Evolutionary conservation across 1,140 invertebrate species (phyloP).

Genomic region (Drusus annulatus): DNA sequence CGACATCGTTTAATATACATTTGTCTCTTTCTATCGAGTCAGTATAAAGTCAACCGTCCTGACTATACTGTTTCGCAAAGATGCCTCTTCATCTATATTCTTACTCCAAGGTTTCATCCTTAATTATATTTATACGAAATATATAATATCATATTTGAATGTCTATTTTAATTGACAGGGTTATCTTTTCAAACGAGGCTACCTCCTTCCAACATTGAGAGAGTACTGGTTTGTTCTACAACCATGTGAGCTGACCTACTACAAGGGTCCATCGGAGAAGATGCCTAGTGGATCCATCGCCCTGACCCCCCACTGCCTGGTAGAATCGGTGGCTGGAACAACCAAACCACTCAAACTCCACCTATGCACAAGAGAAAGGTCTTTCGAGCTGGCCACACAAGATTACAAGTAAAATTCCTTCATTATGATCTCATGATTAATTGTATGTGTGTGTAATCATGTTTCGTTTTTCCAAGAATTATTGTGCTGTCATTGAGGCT

Average conservation of each 20-base stretch:
- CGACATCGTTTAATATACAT: too few relatives aligned
- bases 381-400: slow-evolving; percentile 78
- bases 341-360: slow-evolving; percentile 72
- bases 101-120: too few relatives aligned
- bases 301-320: slow-evolving; percentile 77
- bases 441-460: not conserved
- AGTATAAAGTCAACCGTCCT: too few relatives aligned
- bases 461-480: not conserved
- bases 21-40: too few relatives aligned
- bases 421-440: not conserved
- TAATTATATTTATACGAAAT: too few relatives aligned
- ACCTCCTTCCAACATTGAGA: slow-evolving; percentile 81
- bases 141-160: slow-evolving; percentile 27
- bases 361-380: slow-evolving; percentile 77
- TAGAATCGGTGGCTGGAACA: slow-evolving; percentile 74
- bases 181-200: slow-evolving; percentile 81
- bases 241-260: slow-evolving; percentile 82
- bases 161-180: slow-evolving; percentile 70
- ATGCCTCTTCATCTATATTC: too few relatives aligned
- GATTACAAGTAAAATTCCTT: slow-evolving; percentile 74
- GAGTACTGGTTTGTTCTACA: slow-evolving; percentile 87
- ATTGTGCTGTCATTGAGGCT: too few relatives aligned
- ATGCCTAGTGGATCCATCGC: slow-evolving; percentile 79
- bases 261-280: slow-evolving; percentile 80
- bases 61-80: too few relatives aligned